Evolutionary conservation across 2,797 vertebrate species (phyloP).

Genomic region (Chiroxiphia lanceolata): DNA sequence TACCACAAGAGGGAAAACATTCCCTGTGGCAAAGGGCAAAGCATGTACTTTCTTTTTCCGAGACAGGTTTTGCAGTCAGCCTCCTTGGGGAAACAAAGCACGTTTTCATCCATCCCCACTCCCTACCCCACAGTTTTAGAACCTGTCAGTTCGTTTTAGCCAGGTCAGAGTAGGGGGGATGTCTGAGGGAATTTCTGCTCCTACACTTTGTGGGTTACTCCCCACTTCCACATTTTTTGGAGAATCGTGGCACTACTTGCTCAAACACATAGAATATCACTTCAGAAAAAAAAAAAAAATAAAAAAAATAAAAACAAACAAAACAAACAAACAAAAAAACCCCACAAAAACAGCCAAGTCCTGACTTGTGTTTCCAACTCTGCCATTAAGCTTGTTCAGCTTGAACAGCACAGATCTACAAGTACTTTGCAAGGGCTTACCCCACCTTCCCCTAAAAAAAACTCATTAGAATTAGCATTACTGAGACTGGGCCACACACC

Average conservation of each 20-base stretch:
- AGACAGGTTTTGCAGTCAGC: rapidly evolving
- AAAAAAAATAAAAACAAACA: too few relatives aligned
- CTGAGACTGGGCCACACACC: rapidly evolving
- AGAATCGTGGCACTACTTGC: neutral
- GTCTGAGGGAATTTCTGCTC: neutral
- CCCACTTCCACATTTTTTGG: neutral
- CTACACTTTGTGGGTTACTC: neutral
- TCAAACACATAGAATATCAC: neutral
- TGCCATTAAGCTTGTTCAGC: neutral
- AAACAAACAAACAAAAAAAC: neutral
- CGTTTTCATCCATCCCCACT: rapidly evolving
- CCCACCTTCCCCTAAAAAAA: rapidly evolving
- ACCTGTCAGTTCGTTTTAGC: neutral
- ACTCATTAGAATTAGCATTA: neutral
- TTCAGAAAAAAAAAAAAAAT: neutral
- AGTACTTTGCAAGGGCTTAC: neutral
- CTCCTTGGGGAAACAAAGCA: neutral
- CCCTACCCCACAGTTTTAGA: neutral
- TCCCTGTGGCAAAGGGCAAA: neutral
- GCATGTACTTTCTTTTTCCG: neutral
- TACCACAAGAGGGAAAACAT: neutral
- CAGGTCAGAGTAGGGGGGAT: rapidly evolving
- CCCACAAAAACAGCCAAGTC: neutral
- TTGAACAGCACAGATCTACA: neutral
- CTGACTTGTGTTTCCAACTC: neutral